Evolutionary conservation across 2,113 vertebrate species (phyloP).

Genomic region (Tupaia tana): DNA sequence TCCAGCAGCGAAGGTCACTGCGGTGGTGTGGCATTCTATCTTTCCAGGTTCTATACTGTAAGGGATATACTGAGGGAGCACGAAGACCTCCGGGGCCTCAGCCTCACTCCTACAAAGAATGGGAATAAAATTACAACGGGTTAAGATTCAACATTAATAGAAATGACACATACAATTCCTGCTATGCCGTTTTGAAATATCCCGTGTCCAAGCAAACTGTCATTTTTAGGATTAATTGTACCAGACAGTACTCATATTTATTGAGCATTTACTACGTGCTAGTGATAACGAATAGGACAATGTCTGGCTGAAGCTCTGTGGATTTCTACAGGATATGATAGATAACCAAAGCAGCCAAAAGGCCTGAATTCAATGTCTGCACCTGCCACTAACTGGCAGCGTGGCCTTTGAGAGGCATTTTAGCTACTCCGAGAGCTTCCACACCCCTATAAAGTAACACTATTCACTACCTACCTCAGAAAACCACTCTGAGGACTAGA

Average conservation of each 20-base stretch:
- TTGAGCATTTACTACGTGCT: not conserved
- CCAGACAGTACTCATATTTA: not conserved
- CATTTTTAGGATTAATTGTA: slow-evolving; percentile 18
- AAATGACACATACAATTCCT: not conserved
- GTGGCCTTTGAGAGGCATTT: not conserved
- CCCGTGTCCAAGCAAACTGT: not conserved
- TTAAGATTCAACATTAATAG: not conserved
- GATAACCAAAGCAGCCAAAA: not conserved
- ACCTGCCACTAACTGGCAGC: not conserved
- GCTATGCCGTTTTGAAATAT: not conserved
- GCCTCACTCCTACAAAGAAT: not conserved
- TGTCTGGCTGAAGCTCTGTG: not conserved
- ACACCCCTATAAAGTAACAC: not conserved
- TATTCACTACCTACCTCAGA: not conserved
- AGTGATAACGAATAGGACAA: not conserved
- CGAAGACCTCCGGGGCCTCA: not conserved
- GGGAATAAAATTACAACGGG: not conserved
- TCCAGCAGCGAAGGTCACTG: not conserved
- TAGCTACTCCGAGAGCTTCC: not conserved
- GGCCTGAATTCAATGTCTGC: not conserved
- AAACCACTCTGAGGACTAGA: not conserved
- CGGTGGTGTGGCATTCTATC: not conserved
- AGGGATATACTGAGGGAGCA: not conserved
- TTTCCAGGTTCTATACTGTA: not conserved
- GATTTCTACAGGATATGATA: not conserved